Percentiles rank a stretch among this genome's conserved stretches.
phyloP scores from a whole-genome alignment of 2,888 invertebrate species.

The Eutolmus rufibarbis region DNA sequence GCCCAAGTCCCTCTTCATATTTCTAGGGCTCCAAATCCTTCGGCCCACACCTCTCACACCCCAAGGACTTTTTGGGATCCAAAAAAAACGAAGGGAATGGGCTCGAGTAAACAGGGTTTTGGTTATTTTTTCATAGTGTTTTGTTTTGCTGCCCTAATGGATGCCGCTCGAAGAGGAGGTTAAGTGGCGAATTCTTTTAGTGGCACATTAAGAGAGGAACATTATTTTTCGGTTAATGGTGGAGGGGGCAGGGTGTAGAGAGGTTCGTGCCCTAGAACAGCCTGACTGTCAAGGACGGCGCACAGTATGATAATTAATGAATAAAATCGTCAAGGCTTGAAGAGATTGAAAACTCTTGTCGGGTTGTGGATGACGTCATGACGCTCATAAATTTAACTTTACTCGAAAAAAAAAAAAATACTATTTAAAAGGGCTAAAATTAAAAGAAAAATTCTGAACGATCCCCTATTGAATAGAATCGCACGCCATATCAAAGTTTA shows the following conservation, averaged over 20 bases:
- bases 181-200: neutral
- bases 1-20: neutral
- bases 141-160: neutral
- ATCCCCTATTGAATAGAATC: neutral
- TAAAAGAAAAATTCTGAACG: neutral
- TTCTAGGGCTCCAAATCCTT: neutral
- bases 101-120: neutral
- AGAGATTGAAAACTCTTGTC: neutral
- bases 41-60: neutral
- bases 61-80: neutral
- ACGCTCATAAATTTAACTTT: neutral
- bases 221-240: neutral
- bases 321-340: neutral
- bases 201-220: constrained; percentile 5
- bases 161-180: neutral
- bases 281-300: neutral
- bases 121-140: neutral
- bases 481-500: neutral
- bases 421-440: neutral
- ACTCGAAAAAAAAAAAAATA: neutral
- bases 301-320: constrained; percentile 1
- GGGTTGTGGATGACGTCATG: neutral
- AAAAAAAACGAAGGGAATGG: neutral
- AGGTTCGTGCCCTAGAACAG: neutral
- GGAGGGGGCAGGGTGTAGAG: neutral